Evolutionary conservation across 2,797 vertebrate genomes (phyloP).

Genomic region (Chelon auratus): DNA sequence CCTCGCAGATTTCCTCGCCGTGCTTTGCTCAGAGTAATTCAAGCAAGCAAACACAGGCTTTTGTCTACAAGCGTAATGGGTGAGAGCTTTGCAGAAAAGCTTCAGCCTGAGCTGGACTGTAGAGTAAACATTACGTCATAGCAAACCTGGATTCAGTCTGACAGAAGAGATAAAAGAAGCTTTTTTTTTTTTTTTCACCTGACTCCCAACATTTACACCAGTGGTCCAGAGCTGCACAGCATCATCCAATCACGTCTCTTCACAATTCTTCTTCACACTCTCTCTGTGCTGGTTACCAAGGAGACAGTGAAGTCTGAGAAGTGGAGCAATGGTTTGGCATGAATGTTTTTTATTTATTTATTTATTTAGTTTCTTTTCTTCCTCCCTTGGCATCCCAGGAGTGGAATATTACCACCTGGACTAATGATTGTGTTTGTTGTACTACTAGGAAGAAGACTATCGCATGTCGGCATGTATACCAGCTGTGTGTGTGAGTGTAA

Average conservation of each 20-base stretch:
- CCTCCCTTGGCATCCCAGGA: constrained; percentile 29
- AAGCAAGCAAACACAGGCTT: too few relatives aligned
- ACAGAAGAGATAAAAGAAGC: constrained; percentile 42
- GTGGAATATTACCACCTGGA: constrained; percentile 36
- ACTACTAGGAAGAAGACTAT: too few relatives aligned
- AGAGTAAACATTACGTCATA: constrained; percentile 42
- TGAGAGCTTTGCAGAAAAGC: constrained; percentile 16
- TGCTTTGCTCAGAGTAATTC: too few relatives aligned
- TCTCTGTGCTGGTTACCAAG: constrained; percentile 79
- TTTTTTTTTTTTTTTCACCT: constrained; percentile 59
- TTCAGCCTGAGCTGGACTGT: neutral
- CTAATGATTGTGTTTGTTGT: constrained; percentile 4
- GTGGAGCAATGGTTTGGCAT: constrained; percentile 74
- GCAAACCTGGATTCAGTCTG: constrained; percentile 32
- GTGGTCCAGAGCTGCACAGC: constrained; percentile 75
- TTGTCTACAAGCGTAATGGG: constrained; percentile 1
- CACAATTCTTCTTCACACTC: constrained; percentile 74
- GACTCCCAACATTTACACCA: constrained; percentile 74
- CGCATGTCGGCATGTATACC: neutral
- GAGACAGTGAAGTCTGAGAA: constrained; percentile 82
- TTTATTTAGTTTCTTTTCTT: constrained; percentile 42
- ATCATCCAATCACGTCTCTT: constrained; percentile 77
- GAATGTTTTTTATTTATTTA: constrained; percentile 44
- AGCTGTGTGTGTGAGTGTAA: too few relatives aligned
- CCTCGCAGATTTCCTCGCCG: neutral